Evolutionary conservation across 2,113 vertebrate genomes (phyloP).

Genomic region (Rana temporaria): DNA sequence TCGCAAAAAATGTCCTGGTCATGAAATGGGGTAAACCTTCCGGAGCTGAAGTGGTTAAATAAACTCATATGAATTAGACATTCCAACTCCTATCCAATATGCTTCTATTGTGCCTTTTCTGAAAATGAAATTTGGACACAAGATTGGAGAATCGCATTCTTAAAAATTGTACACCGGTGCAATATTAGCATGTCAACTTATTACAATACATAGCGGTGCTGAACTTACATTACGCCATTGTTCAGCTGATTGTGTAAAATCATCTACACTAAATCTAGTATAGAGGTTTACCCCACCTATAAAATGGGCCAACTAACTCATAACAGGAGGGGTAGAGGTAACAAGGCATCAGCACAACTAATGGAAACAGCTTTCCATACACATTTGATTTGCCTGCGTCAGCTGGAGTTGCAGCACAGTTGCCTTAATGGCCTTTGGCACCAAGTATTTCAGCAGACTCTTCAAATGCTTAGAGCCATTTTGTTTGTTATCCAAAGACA

Average conservation of each 20-base stretch:
- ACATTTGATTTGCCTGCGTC: slow-evolving; percentile 20
- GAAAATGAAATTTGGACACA: not conserved
- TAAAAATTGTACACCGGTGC: slow-evolving; percentile 2
- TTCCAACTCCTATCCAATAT: not conserved
- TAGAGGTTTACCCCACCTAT: not conserved
- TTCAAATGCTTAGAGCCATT: slow-evolving; percentile 21
- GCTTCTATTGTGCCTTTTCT: slow-evolving; percentile 1
- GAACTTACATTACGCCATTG: not conserved
- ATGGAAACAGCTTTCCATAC: not conserved
- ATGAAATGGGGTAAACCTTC: no score
- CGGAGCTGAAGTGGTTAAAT: no score
- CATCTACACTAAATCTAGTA: slow-evolving; percentile 1
- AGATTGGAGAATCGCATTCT: not conserved
- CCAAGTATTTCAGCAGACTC: not conserved
- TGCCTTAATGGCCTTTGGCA: slow-evolving; percentile 42
- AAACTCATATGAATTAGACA: no score
- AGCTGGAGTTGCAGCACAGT: slow-evolving; percentile 18
- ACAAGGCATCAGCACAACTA: not conserved
- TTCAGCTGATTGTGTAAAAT: slow-evolving; percentile 4
- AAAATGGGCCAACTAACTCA: not conserved
- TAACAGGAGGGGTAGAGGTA: no score
- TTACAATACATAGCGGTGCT: slow-evolving; percentile 3
- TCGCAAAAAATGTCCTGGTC: no score
- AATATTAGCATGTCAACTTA: not conserved
- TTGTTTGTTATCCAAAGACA: slow-evolving; percentile 25